Evolutionary conservation across 2,888 invertebrate genomes (phyloP).

Genomic region (Aspidapion aeneum): DNA sequence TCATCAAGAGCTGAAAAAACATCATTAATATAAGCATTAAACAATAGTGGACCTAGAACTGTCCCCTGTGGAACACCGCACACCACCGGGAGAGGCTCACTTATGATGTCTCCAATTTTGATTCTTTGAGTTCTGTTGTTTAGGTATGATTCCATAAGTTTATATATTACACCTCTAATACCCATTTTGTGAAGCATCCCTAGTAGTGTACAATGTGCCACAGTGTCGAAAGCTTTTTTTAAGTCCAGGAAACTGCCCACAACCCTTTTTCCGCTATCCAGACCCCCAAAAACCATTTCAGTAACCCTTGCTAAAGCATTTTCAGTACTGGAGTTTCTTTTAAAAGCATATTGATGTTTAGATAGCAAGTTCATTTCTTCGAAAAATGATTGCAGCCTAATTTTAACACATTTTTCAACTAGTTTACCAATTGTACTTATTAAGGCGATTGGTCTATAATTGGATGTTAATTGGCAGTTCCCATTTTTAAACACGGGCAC

Average conservation of each 20-base stretch:
- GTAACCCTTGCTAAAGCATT: too few relatives aligned
- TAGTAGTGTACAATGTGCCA: background rate
- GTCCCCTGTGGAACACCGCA: background rate
- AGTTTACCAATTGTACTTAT: background rate
- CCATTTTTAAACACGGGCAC: too few relatives aligned
- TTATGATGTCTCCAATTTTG: background rate
- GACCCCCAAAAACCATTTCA: background rate
- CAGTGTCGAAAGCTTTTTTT: background rate
- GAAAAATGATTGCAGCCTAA: background rate
- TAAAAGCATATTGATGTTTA: too few relatives aligned
- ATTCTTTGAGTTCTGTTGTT: background rate
- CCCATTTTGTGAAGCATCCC: background rate
- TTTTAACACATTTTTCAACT: background rate
- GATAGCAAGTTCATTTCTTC: too few relatives aligned
- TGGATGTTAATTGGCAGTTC: too few relatives aligned
- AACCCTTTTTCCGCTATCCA: background rate
- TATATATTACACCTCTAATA: background rate
- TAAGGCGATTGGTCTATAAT: too few relatives aligned
- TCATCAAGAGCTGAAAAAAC: background rate
- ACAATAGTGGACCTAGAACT: background rate
- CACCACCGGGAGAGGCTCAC: background rate
- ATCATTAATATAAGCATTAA: slow-evolving; percentile 1
- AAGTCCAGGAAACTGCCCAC: slow-evolving; percentile 1
- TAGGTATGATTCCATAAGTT: background rate
- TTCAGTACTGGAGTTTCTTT: too few relatives aligned